Evolutionary conservation across 2,797 vertebrate species (phyloP).

Genomic region (Psittacula echo): DNA sequence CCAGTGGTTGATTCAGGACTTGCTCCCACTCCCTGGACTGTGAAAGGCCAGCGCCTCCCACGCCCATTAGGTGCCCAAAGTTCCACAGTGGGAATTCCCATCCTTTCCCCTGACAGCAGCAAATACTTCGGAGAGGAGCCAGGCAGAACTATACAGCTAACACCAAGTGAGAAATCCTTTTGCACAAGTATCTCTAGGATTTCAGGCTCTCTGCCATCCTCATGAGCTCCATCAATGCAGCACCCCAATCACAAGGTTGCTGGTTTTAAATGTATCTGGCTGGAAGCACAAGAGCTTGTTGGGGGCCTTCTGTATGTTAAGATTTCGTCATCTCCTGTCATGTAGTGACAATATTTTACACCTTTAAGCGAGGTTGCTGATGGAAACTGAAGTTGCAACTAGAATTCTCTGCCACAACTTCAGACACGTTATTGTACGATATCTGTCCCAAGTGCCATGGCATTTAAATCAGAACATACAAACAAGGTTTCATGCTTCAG

Average conservation of each 20-base stretch:
- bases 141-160: neutral
- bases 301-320: neutral
- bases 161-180: neutral
- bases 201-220: neutral
- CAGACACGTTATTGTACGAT: neutral
- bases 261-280: neutral
- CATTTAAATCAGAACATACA: neutral
- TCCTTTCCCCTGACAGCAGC: neutral
- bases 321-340: neutral
- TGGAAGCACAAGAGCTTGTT: neutral
- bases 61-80: fast-evolving
- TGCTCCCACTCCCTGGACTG: neutral
- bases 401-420: neutral
- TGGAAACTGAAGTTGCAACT: neutral
- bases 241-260: neutral
- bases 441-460: neutral
- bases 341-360: neutral
- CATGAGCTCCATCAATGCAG: neutral
- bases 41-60: neutral
- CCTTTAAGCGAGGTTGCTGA: neutral
- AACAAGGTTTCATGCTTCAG: neutral
- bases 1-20: neutral
- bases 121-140: neutral
- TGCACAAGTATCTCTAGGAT: neutral
- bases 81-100: neutral